Base-by-base conservation (phyloP, 2,888 invertebrate genomes). In the Leptopilina drosophilae region DNA sequence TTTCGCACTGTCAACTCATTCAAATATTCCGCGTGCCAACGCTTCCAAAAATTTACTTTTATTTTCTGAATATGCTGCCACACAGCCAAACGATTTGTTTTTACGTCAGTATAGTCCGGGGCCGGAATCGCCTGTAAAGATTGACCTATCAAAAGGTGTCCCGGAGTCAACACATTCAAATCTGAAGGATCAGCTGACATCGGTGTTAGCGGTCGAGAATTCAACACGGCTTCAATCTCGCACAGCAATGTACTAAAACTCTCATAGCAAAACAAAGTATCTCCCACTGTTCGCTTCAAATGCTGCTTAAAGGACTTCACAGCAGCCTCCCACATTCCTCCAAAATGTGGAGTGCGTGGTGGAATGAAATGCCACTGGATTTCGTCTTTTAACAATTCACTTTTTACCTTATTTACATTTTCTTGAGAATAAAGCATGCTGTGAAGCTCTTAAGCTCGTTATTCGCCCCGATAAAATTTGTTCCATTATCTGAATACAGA, bases 381-480 rank as follows among this genome's bases (percentile, higher is more conserved):
- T 80, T 20, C 80, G 14, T 64, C 12, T 26, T 78, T 85, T 78
- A 14, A 75, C 26, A 62, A 15, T 12, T 69, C 11, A 0, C 79
- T 33, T 77, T 77, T 73, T 11, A 69, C 6, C 33, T 9, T 64
- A 5, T 26, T 33, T 26, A 12, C 2, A 12, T 66, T 5, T 73
- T 26, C 8, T 64, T 33, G 1, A 64, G 64, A 11, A 62, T 42
- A 11, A 3, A 79, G n/a, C 2, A 77, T 3, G 1, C 46, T 26
- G 7, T 64, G 12, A 14, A 86, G 20, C 84, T 82, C 20, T 80
- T 77, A 5, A 89, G 65, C 53, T 85, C 83, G 8, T 83, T 83
- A 11, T 83, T 82, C 3, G 88, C 88, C 9, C 89, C 89, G 2
- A 87, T 79, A 77, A 90, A 90, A 77, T 88, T 90, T 1, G 85